phyloP scores from a whole-genome alignment of 2,797 vertebrate genomes.

The Falco biarmicus region DNA sequence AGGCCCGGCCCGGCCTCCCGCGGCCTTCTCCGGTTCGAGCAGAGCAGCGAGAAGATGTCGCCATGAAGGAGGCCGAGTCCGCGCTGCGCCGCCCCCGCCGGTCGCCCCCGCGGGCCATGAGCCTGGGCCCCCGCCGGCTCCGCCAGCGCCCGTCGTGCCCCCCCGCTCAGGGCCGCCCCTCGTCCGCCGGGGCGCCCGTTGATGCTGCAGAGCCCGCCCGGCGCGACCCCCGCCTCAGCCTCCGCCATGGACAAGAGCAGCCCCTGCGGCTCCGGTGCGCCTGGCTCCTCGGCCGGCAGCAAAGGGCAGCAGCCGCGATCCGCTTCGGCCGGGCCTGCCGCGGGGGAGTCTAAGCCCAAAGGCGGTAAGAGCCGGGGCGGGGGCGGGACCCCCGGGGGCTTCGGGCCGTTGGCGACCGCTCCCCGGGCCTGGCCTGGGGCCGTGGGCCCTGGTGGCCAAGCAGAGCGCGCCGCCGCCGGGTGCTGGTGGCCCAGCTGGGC shows the following conservation, averaged over 20 bases:
- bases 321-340: slow-evolving; percentile 87
- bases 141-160: slow-evolving; percentile 39
- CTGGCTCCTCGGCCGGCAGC: slow-evolving; percentile 78
- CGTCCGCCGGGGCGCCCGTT: slow-evolving; percentile 77
- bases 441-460: no score
- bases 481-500: no score
- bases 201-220: slow-evolving; percentile 83
- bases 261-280: slow-evolving; percentile 68
- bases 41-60: slow-evolving; percentile 90
- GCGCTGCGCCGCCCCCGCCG: slow-evolving; percentile 84
- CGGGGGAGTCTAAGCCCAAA: slow-evolving; percentile 92
- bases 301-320: slow-evolving; percentile 90
- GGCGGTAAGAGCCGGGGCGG: slow-evolving; percentile 79
- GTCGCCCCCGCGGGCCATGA: slow-evolving; percentile 86
- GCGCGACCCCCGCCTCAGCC: slow-evolving; percentile 58
- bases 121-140: slow-evolving; percentile 88
- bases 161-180: slow-evolving; percentile 75
- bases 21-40: slow-evolving; percentile 69
- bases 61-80: slow-evolving; percentile 90
- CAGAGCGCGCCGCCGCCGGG: no score
- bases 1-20: slow-evolving; percentile 72
- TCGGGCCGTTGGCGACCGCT: neutral
- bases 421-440: no score
- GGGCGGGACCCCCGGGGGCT: no score
- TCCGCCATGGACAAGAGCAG: slow-evolving; percentile 83